Conservation (phyloP, 2,888 invertebrate genomes). For the Gymnosoma rotundatum region DNA sequence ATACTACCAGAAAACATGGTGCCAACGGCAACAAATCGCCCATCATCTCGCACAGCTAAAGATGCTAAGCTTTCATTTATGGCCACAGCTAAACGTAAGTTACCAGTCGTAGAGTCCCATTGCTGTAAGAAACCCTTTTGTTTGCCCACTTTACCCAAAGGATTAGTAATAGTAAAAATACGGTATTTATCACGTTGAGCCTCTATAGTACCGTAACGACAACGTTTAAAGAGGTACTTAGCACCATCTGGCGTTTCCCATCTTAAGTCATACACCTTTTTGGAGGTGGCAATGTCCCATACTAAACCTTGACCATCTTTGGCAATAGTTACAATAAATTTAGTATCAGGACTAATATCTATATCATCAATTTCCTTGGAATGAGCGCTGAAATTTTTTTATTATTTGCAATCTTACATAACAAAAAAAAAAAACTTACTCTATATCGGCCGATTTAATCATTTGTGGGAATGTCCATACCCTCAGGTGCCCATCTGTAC, state of each 20-base stretch:
- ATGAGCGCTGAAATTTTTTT: conserved; percentile 84
- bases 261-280: conserved; percentile 86
- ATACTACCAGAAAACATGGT: conserved; percentile 97
- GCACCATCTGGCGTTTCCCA: conserved; percentile 90
- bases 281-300: conserved; percentile 88
- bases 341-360: conserved; percentile 92
- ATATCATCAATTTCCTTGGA: conserved; percentile 96
- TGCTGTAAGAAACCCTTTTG: conserved; percentile 89
- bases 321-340: conserved; percentile 90
- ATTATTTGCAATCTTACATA: background rate
- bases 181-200: conserved; percentile 86
- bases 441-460: conserved; percentile 86
- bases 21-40: conserved; percentile 94
- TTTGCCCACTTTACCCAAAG: conserved; percentile 87
- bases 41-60: conserved; percentile 94
- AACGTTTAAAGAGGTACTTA: conserved; percentile 92
- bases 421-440: conserved; percentile 75
- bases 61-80: conserved; percentile 91
- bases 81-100: conserved; percentile 84
- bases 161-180: conserved; percentile 92
- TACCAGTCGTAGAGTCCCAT: conserved; percentile 88
- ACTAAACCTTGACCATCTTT: conserved; percentile 93
- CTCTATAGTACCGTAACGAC: conserved; percentile 90
- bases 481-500: conserved; percentile 93
- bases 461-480: conserved; percentile 95